These are phyloP conservation scores for Euleptes europaea DNA, from an alignment of 2,113 vertebrate species.

Conservation along the genomic window DNA sequence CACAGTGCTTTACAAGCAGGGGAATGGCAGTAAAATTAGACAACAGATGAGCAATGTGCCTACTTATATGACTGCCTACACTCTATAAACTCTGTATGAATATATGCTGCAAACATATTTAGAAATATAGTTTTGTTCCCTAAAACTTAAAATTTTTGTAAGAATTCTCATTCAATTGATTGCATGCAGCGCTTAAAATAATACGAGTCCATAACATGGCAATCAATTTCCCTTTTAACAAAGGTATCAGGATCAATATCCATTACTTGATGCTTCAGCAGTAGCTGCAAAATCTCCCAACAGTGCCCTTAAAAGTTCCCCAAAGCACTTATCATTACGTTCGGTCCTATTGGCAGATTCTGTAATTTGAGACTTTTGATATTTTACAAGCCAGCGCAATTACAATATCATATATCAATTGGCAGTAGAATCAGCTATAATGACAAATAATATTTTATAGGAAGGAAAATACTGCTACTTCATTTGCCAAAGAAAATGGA, in stretches of 20 bases:
- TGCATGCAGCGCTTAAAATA: not conserved
- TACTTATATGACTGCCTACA: conserved; percentile 14
- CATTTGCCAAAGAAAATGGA: not conserved
- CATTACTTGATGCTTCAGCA: not conserved
- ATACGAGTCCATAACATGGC: not conserved
- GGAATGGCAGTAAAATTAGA: not conserved
- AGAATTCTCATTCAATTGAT: not conserved
- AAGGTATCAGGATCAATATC: not conserved
- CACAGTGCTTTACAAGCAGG: not conserved
- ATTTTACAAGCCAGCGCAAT: not conserved
- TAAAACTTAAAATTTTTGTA: conserved; percentile 12
- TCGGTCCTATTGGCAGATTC: not conserved
- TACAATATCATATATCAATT: conserved; percentile 23
- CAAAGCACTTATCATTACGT: conserved; percentile 7
- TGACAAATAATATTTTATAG: not conserved
- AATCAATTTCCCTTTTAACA: conserved; percentile 29
- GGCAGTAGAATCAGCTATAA: not conserved
- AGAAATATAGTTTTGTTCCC: conserved; percentile 2
- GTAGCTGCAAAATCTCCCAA: not conserved
- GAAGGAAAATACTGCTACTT: not conserved
- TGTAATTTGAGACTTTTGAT: not conserved
- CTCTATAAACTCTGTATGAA: not conserved
- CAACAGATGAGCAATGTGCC: not conserved
- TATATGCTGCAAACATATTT: conserved; percentile 6
- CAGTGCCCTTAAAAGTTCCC: not conserved